phyloP scores from a whole-genome alignment of 2,888 invertebrate species.

The Tenthredo scrophulariae region DNA sequence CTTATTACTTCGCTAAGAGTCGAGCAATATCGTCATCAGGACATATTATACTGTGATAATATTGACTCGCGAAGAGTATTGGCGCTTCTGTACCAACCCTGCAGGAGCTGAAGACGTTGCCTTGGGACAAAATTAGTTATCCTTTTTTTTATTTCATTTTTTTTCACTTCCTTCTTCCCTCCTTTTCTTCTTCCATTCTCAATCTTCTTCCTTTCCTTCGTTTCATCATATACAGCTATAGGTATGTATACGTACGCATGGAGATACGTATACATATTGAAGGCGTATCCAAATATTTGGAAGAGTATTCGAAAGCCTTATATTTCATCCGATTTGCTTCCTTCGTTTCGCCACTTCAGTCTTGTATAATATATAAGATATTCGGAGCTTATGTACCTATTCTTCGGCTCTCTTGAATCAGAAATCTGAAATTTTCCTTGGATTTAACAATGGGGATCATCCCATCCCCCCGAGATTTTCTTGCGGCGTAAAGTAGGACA shows the following conservation, averaged over 20 bases:
- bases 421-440: neutral
- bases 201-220: neutral
- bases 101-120: neutral
- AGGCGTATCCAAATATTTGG: neutral
- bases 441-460: neutral
- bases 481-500: neutral
- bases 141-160: neutral
- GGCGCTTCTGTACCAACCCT: neutral
- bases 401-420: neutral
- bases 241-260: neutral
- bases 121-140: constrained; percentile 11
- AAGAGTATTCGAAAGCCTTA: neutral
- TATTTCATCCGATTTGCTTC: neutral
- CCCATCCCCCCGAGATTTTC: neutral
- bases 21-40: constrained; percentile 34
- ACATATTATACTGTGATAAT: constrained; percentile 44
- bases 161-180: neutral
- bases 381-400: neutral
- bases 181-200: neutral
- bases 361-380: neutral
- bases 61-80: constrained; percentile 37
- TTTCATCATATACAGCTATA: neutral
- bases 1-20: constrained; percentile 34
- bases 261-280: neutral
- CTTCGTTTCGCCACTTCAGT: neutral